Conservation (phyloP, 2,888 invertebrate species). For the Rotaria magnacalcarata region DNA sequence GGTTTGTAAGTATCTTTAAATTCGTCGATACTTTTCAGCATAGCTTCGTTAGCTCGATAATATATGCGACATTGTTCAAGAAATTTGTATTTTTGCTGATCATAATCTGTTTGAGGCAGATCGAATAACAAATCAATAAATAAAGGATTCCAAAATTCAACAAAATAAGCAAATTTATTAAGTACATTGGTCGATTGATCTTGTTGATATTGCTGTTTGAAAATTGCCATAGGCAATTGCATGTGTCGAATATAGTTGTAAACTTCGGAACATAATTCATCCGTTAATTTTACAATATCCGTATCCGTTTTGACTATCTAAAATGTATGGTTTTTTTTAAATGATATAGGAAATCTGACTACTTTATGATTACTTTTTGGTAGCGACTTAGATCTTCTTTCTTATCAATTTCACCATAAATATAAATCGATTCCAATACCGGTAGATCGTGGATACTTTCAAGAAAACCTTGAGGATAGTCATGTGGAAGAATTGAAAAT, state of each 20-base stretch:
- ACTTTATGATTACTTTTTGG: neutral
- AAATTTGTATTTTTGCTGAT: neutral
- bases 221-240: neutral
- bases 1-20: neutral
- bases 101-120: neutral
- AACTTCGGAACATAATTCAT: neutral
- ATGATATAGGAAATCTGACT: neutral
- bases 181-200: neutral
- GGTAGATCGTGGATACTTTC: neutral
- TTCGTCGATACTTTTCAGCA: neutral
- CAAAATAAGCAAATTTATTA: slow-evolving; percentile 9
- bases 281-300: neutral
- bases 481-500: no score
- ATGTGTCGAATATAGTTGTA: neutral
- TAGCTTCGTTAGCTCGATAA: neutral
- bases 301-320: neutral
- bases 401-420: neutral
- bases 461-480: neutral
- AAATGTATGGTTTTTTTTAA: neutral
- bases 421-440: neutral
- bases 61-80: neutral
- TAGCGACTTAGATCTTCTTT: neutral
- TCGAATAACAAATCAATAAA: neutral
- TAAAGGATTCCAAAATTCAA: slow-evolving; percentile 1
- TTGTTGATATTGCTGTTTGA: neutral